Percentiles rank a stretch among this genome's conserved stretches.
Evolutionary conservation across 2,113 vertebrate species (phyloP).

Genomic region (Psophia crepitans): DNA sequence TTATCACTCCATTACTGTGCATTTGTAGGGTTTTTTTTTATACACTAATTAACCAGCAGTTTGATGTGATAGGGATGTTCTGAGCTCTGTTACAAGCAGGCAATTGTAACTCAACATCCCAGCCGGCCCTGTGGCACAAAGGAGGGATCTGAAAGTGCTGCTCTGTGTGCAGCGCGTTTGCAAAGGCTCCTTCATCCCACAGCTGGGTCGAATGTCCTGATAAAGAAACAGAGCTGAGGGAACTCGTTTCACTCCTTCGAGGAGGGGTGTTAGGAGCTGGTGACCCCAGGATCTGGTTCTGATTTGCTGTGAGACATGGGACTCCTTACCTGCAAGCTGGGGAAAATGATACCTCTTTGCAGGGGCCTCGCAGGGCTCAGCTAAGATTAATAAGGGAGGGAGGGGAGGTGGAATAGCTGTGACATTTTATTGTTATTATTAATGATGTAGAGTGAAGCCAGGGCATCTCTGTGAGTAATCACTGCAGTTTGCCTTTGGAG

Average conservation of each 20-base stretch:
- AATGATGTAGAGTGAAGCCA: neutral
- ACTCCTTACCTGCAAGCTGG: constrained; percentile 15
- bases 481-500: neutral
- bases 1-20: neutral
- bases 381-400: neutral
- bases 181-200: neutral
- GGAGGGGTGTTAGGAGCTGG: neutral
- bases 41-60: neutral
- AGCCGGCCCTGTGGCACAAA: neutral
- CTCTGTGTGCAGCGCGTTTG: neutral
- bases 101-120: neutral
- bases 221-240: neutral
- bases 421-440: neutral
- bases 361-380: neutral
- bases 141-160: neutral
- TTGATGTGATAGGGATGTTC: neutral
- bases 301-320: neutral
- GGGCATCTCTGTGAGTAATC: neutral
- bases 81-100: neutral
- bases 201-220: neutral
- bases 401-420: neutral
- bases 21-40: fast-evolving
- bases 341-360: constrained; percentile 24
- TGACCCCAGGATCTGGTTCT: constrained; percentile 2
- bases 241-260: neutral